Percentiles rank a stretch among this genome's conserved stretches.
Conservation (phyloP, 2,888 invertebrate genomes). For the Drosophila austrosaltans region DNA sequence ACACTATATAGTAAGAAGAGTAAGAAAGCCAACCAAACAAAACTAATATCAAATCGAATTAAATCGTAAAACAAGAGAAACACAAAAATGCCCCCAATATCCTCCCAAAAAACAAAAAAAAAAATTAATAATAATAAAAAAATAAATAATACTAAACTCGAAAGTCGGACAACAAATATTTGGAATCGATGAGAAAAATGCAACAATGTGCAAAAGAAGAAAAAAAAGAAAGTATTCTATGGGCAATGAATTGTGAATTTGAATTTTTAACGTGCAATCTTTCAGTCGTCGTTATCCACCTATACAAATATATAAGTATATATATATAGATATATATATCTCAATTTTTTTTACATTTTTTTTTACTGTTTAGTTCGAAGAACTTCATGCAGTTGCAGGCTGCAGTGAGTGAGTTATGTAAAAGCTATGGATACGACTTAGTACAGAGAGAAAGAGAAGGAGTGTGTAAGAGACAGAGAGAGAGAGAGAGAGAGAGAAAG, state of each 20-base stretch:
- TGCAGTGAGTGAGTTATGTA: slow-evolving; percentile 69
- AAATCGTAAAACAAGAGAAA: not conserved
- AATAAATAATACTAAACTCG: not conserved
- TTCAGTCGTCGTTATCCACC: not conserved
- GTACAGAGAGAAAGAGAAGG: slow-evolving; percentile 2
- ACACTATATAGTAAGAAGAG: slow-evolving; percentile 18
- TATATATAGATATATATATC: not conserved
- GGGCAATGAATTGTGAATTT: slow-evolving; percentile 40
- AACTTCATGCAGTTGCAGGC: slow-evolving; percentile 48
- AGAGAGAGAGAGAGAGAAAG: not conserved
- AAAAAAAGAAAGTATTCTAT: slow-evolving; percentile 34
- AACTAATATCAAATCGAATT: slow-evolving; percentile 3
- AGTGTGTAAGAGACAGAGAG: not conserved
- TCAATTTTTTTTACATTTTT: slow-evolving; percentile 17
- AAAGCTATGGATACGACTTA: slow-evolving; percentile 51
- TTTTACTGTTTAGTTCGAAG: slow-evolving; percentile 30
- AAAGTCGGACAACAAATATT: slow-evolving; percentile 19
- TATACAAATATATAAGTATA: not conserved
- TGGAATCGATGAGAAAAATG: slow-evolving; percentile 35
- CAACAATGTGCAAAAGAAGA: slow-evolving; percentile 21
- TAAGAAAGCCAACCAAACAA: slow-evolving; percentile 29
- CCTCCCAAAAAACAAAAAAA: not conserved
- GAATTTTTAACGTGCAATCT: slow-evolving; percentile 44
- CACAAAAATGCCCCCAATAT: not conserved
- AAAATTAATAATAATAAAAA: not conserved